Base-by-base conservation (phyloP, 2,797 vertebrate species). In the Lepilemur ruficaudatus region DNA sequence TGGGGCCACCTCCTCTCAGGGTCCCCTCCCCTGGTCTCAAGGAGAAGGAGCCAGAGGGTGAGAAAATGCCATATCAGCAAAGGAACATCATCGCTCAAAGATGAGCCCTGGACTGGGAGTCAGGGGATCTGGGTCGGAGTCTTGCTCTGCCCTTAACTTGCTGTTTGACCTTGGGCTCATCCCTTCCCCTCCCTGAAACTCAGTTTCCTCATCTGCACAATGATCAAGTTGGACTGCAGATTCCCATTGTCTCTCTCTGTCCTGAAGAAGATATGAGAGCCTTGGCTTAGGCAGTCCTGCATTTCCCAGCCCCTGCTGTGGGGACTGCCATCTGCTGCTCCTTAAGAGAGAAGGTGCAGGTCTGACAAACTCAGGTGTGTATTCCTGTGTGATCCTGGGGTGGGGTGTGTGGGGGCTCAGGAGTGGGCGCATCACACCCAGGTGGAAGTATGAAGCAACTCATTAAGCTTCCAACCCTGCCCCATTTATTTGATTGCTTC, bases 111-210 rank as follows among this genome's bases (percentile, higher is more conserved):
- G 67, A 43, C 90, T 67, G 35, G 7, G 61, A 79, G 79, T n/a
- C 28, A 35, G 7, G 23, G 38, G n/a, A 23, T 41, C 67, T 75
- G 46, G 22, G 23, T 43, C 69, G 43, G 69, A 57, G 78, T 22
- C 13, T 35, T 85, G 52, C 63, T 94, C 52, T 43, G n/a, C 59
- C 87, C 48, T 84, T 55, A 79, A 70, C 59, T 79, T 78, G 23
- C 57, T 35, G 12, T 88, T 82, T 94, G 92, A 94, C 93, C 93
- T 95, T 94, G 97, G 55, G 70, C 92, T 91, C 57, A 25, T 50
- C 38, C 48, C 30, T 79, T 82, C 28, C 7, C 13, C 23, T 80
- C 41, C 35, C 69, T 30, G 93, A 78, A 72, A 82, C 43, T 67
- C 22, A 2, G 25, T 63, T 78, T 93, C n/a, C 65, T 91, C 7